phyloP scores from a whole-genome alignment of 2,113 vertebrate genomes.

The Thalassoma bifasciatum region DNA sequence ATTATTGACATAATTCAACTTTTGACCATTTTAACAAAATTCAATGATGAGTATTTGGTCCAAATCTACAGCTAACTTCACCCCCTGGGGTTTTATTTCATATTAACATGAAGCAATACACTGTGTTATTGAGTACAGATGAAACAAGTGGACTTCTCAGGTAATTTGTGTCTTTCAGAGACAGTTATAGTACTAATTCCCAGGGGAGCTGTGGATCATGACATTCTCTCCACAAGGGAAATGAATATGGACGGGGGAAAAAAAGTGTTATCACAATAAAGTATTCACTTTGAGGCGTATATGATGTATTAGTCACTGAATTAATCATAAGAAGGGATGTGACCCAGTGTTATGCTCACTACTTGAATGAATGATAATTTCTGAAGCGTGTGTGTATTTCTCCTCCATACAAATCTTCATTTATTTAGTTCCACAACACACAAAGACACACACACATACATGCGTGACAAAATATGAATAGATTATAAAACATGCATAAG shows the following conservation, averaged over 20 bases:
- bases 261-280: conserved; percentile 14
- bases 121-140: neutral
- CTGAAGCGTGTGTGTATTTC: conserved; percentile 3
- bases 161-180: conserved; percentile 1
- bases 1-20: no score
- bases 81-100: neutral
- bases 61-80: neutral
- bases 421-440: conserved; percentile 42
- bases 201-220: conserved; percentile 26
- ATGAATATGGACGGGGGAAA: neutral
- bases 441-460: conserved; percentile 31
- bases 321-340: conserved; percentile 53
- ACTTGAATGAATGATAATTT: conserved; percentile 53
- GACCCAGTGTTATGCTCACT: conserved; percentile 27
- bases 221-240: neutral
- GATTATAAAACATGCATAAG: conserved; percentile 70
- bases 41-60: neutral
- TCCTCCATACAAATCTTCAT: conserved; percentile 35
- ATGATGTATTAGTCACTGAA: conserved; percentile 48
- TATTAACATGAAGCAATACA: neutral
- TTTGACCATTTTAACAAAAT: no score
- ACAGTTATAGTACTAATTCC: neutral
- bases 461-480: conserved; percentile 60
- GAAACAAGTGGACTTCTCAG: neutral
- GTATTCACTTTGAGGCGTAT: conserved; percentile 56